A percentile compares a stretch with the other conserved stretches of the same genome.
Evolutionary conservation across 2,797 vertebrate genomes (phyloP).

Genomic region (Nannoperca australis): DNA sequence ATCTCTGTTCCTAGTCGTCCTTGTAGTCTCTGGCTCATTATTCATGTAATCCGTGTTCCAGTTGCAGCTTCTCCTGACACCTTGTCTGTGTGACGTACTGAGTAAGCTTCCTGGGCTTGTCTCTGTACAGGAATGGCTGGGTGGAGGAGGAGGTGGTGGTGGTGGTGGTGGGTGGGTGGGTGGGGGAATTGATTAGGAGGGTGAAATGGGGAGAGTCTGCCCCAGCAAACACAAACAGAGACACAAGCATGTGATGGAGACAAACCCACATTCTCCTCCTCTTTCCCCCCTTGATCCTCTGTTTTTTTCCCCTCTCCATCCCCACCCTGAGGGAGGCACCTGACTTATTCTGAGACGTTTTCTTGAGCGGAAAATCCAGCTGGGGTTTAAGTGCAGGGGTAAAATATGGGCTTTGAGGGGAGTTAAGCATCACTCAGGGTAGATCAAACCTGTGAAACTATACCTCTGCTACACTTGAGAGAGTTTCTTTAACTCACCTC

Average conservation of each 20-base stretch:
- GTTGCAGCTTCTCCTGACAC: slow-evolving; percentile 79
- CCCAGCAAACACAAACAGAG: slow-evolving; percentile 68
- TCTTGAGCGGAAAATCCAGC: slow-evolving; percentile 74
- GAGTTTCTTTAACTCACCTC: slow-evolving; percentile 58
- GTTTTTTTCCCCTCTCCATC: slow-evolving; percentile 37
- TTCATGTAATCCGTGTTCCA: slow-evolving; percentile 83
- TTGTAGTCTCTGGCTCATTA: slow-evolving; percentile 84
- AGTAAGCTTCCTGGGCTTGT: slow-evolving; percentile 72
- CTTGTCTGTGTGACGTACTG: slow-evolving; percentile 79
- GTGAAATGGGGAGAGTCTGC: slow-evolving; percentile 65
- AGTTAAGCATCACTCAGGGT: slow-evolving; percentile 72
- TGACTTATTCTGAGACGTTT: slow-evolving; percentile 73
- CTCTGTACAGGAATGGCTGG: slow-evolving; percentile 39
- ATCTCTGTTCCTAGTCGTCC: slow-evolving; percentile 73
- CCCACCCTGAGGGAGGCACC: slow-evolving; percentile 70
- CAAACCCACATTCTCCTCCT: slow-evolving; percentile 49
- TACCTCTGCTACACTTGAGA: slow-evolving; percentile 55
- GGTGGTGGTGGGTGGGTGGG: background rate
- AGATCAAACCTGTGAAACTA: slow-evolving; percentile 75
- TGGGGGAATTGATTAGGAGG: slow-evolving; percentile 58
- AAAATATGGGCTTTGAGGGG: slow-evolving; percentile 76
- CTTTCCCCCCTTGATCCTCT: slow-evolving; percentile 31
- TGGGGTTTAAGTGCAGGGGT: slow-evolving; percentile 74
- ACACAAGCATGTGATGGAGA: slow-evolving; percentile 63
- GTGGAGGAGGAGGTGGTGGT: slow-evolving; percentile 17